Base-by-base conservation (phyloP, 1,140 invertebrate species). In the Danaus plexippus region DNA sequence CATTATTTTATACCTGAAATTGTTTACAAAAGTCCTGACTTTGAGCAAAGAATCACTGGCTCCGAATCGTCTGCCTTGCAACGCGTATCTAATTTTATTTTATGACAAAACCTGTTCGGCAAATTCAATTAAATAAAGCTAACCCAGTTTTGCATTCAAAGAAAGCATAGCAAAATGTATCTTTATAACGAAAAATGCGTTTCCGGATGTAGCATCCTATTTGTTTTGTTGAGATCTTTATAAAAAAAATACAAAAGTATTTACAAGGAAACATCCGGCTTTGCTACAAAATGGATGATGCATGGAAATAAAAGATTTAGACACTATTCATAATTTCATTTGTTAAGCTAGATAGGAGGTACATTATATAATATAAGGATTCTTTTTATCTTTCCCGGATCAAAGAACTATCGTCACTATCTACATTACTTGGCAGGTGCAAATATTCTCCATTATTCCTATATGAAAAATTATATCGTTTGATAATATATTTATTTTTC, bases 1-100 rank as follows among this genome's bases (percentile, higher is more conserved):
- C 66, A 73, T 75, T 62, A 66, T 71, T 77, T 78, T 85, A 71
- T 86, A 83, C 81, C 83, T 86, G 82, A 65, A 43, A 53, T 47
- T 78, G 64, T 85, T 82, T 78, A 80, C 73, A 77, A 73, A 77
- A 73, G 70, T 64, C 61, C 61, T 62, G 52, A 65, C 52, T 58
- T 52, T 69, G 64, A 57, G 50, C 48, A 59, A 52, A 50, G 53
- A 60, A 45, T 62, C 56, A 41, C 59, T 61, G 80, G 76, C 80
- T 71, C 80, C 83, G 63, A 18, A 13, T 46, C 68, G 80, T 86
- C 82, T 84, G 71, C 59, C 59, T 60, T 62, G 68, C 54, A 44
- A 54, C 52, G 67, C 72, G 59, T 67, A 61, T 65, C 62, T 61
- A 69, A 71, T 67, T 63, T 62, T 61, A 46, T 18, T 56, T 40